Conservation (phyloP, 2,797 vertebrate species). For the Eremophila alpestris region DNA sequence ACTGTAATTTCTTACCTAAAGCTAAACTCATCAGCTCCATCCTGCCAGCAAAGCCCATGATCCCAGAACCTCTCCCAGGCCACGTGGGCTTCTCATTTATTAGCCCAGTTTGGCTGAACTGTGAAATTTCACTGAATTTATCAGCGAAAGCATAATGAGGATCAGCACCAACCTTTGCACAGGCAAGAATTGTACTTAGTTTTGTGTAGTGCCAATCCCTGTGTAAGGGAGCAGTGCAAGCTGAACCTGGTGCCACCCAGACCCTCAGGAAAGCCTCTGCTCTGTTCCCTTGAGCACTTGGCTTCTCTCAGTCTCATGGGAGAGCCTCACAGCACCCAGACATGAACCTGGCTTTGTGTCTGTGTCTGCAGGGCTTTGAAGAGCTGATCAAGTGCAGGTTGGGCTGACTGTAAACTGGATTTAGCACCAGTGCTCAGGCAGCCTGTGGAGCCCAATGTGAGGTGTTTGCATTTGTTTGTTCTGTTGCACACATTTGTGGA, state of each 20-base stretch:
- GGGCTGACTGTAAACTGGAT: fast-evolving
- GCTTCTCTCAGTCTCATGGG: background rate
- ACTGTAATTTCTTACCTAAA: background rate
- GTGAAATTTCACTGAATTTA: background rate
- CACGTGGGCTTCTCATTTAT: fast-evolving
- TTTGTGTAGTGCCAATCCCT: background rate
- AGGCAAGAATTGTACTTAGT: fast-evolving
- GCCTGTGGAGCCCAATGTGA: fast-evolving
- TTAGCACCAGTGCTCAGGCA: background rate
- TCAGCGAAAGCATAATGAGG: fast-evolving
- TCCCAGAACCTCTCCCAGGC: background rate
- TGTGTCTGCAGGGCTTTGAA: background rate
- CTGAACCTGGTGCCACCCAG: too few species aligned
- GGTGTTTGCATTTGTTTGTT: background rate
- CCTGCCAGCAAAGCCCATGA: background rate
- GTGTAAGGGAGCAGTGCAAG: background rate
- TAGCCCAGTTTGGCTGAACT: background rate
- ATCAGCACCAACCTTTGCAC: background rate
- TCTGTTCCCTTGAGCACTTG: background rate
- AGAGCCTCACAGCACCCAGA: background rate
- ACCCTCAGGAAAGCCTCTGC: background rate
- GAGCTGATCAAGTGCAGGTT: background rate
- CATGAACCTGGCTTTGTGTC: background rate
- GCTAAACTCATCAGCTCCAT: background rate
- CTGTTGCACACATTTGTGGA: fast-evolving